Percentiles rank a stretch among this genome's conserved stretches.
Evolutionary conservation across 2,797 vertebrate genomes (phyloP).

Genomic region (Gorsachius magnificus): DNA sequence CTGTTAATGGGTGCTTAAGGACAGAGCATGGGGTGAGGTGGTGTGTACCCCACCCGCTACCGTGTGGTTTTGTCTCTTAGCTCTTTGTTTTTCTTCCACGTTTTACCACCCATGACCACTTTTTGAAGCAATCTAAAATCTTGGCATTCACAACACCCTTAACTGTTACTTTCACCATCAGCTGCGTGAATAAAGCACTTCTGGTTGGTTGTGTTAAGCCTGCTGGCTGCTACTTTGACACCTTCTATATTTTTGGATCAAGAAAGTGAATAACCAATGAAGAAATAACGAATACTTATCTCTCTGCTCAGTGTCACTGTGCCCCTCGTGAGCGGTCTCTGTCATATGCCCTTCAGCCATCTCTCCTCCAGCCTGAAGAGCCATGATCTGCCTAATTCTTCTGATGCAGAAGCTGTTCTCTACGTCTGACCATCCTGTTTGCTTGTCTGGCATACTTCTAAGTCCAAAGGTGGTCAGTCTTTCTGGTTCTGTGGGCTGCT

Average conservation of each 20-base stretch:
- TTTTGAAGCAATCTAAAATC: not conserved
- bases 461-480: not conserved
- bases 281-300: not conserved
- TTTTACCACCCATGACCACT: not conserved
- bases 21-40: not conserved
- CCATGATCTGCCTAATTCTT: not conserved
- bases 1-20: not conserved
- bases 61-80: not conserved
- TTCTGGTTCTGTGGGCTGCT: not conserved
- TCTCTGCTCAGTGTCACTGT: not conserved
- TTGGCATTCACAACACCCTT: not conserved
- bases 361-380: not conserved
- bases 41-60: accelerated
- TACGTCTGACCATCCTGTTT: not conserved
- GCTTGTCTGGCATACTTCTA: not conserved
- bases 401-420: not conserved
- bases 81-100: not conserved
- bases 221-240: not conserved
- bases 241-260: not conserved
- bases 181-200: not conserved
- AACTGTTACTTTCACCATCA: not conserved
- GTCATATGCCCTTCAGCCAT: not conserved
- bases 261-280: not conserved
- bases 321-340: not conserved
- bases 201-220: not conserved